Evolutionary conservation across 2,797 vertebrate species (phyloP).

Genomic region (Luscinia luscinia): DNA sequence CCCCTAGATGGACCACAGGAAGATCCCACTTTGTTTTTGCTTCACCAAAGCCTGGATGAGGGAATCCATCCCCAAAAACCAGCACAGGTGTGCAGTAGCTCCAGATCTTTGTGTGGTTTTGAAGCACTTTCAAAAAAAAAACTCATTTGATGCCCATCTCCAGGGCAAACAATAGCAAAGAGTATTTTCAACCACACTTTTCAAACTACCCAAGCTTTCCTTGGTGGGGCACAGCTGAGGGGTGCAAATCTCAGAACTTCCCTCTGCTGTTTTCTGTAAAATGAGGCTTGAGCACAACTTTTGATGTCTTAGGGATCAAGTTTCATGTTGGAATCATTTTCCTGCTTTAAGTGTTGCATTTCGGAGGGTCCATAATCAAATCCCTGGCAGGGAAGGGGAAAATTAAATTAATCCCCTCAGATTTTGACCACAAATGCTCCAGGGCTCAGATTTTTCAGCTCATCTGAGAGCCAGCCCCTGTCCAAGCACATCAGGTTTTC

Average conservation of each 20-base stretch:
- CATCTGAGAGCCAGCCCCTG: background rate
- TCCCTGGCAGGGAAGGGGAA: background rate
- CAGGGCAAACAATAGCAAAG: background rate
- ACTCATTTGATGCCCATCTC: background rate
- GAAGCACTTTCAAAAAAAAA: background rate
- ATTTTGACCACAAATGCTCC: background rate
- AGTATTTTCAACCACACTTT: background rate
- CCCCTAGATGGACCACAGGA: background rate
- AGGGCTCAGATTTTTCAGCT: background rate
- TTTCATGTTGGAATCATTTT: background rate
- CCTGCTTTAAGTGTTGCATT: background rate
- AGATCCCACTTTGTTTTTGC: background rate
- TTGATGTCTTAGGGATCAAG: background rate
- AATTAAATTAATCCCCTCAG: background rate
- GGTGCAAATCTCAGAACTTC: background rate
- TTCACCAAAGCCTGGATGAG: background rate
- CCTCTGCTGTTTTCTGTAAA: accelerated
- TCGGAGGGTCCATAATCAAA: background rate
- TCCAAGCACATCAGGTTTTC: background rate
- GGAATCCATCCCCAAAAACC: background rate
- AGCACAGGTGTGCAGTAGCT: background rate
- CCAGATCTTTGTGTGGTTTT: accelerated
- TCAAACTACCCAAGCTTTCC: background rate
- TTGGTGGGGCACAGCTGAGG: background rate
- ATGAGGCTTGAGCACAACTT: background rate